Evolutionary conservation across 2,797 vertebrate species (phyloP).

Genomic region (Zonotrichia albicollis): DNA sequence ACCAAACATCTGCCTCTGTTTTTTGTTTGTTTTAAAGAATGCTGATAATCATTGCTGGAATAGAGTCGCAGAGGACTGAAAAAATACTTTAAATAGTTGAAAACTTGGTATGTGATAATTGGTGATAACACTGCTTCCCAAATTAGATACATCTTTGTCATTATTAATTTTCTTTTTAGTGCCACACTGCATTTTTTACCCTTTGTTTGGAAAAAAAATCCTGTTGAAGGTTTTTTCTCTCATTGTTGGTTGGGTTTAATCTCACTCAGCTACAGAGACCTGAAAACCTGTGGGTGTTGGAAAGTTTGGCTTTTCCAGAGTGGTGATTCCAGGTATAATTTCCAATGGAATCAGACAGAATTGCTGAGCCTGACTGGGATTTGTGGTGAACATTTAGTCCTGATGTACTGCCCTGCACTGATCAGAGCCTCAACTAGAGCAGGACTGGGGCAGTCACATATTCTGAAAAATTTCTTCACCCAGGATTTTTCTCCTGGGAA

Average conservation of each 20-base stretch:
- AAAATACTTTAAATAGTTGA: neutral
- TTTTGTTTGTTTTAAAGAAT: neutral
- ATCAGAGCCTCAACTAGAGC: neutral
- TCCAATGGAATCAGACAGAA: neutral
- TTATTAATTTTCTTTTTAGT: neutral
- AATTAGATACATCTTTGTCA: neutral
- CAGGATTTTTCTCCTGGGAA: too few relatives aligned
- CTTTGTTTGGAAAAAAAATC: neutral
- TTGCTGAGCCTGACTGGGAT: neutral
- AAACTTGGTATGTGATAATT: neutral
- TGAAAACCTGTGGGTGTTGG: neutral
- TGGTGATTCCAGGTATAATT: neutral
- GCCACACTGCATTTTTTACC: fast-evolving
- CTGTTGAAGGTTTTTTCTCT: neutral
- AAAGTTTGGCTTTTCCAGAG: neutral
- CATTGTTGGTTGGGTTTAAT: fast-evolving
- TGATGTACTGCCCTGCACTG: neutral
- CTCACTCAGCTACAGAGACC: neutral
- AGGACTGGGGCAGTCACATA: neutral
- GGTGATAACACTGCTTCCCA: neutral
- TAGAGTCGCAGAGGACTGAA: neutral
- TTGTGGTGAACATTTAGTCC: neutral
- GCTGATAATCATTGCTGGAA: neutral
- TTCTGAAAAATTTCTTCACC: too few relatives aligned
- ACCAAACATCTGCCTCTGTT: fast-evolving